Evolutionary conservation across 2,797 vertebrate species (phyloP).

Genomic region (Sphaeramia orbicularis): DNA sequence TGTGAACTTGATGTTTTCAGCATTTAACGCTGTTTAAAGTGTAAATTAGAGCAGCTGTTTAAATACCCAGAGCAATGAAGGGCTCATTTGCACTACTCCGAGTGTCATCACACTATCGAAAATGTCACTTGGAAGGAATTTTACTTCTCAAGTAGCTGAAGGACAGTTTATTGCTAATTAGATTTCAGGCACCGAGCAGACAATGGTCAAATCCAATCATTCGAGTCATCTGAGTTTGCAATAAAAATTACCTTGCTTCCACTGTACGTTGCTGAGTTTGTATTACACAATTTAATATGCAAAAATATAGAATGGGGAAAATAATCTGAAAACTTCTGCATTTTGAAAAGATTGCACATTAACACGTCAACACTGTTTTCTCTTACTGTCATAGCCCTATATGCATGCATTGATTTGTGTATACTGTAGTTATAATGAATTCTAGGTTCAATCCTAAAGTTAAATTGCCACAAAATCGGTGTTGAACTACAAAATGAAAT

Average conservation of each 20-base stretch:
- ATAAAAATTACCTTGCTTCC: neutral
- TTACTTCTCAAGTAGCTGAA: slow-evolving; percentile 20
- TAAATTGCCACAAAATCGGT: too few relatives aligned
- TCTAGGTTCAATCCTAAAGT: too few relatives aligned
- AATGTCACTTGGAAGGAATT: slow-evolving; percentile 25
- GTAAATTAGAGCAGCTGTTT: slow-evolving; percentile 78
- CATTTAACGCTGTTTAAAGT: slow-evolving; percentile 68
- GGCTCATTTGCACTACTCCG: slow-evolving; percentile 61
- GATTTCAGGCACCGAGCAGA: neutral
- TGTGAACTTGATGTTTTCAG: slow-evolving; percentile 71
- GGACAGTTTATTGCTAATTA: slow-evolving; percentile 16
- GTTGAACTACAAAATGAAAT: too few relatives aligned
- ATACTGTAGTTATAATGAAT: too few relatives aligned
- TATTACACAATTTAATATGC: neutral
- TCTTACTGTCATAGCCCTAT: too few relatives aligned
- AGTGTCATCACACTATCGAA: slow-evolving; percentile 56
- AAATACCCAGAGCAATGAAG: slow-evolving; percentile 66
- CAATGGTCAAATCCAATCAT: neutral
- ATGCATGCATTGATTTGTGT: too few relatives aligned
- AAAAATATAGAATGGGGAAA: too few relatives aligned
- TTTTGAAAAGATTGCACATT: too few relatives aligned
- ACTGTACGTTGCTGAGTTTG: neutral
- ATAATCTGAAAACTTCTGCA: too few relatives aligned
- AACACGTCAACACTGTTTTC: too few relatives aligned
- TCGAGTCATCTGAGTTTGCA: neutral